phyloP scores from a whole-genome alignment of 1,140 invertebrate species.

The Triops longicaudatus region DNA sequence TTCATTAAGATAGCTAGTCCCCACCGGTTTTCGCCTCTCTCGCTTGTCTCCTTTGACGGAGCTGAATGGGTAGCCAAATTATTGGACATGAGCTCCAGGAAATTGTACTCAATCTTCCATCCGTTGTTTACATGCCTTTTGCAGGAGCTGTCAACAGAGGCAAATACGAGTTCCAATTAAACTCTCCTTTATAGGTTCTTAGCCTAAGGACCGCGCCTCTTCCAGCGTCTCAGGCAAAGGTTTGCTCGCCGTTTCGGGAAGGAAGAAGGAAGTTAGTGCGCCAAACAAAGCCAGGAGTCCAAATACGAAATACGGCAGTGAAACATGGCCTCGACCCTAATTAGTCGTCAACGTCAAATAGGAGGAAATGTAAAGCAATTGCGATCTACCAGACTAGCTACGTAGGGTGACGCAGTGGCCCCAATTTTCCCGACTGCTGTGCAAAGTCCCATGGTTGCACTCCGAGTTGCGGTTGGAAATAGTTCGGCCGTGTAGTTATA shows the following conservation, averaged over 20 bases:
- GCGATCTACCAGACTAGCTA: constrained; percentile 25
- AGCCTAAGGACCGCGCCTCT: constrained; percentile 16
- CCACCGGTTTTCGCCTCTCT: not conserved
- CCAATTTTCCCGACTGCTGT: constrained; percentile 26
- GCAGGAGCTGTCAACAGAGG: not conserved
- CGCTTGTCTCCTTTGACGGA: not conserved
- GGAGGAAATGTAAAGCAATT: not conserved
- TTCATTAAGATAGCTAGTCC: not conserved
- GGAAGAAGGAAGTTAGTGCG: constrained; percentile 1
- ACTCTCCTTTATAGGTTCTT: not conserved
- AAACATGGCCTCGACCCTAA: constrained; percentile 8
- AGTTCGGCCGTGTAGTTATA: constrained; percentile 34
- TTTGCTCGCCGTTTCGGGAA: constrained; percentile 23
- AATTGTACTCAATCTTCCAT: constrained; percentile 3
- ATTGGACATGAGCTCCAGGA: not conserved
- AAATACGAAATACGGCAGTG: constrained; percentile 24
- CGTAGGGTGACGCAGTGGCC: constrained; percentile 20
- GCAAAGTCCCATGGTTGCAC: constrained; percentile 22
- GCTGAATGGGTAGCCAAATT: not conserved
- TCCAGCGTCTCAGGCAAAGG: constrained; percentile 20
- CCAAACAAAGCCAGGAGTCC: not conserved
- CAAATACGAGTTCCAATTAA: not conserved
- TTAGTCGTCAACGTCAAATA: not conserved
- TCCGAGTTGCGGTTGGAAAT: constrained; percentile 27
- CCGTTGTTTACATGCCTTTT: constrained; percentile 8